phyloP scores from a whole-genome alignment of 2,113 vertebrate species.

The Lamprotornis superbus region DNA sequence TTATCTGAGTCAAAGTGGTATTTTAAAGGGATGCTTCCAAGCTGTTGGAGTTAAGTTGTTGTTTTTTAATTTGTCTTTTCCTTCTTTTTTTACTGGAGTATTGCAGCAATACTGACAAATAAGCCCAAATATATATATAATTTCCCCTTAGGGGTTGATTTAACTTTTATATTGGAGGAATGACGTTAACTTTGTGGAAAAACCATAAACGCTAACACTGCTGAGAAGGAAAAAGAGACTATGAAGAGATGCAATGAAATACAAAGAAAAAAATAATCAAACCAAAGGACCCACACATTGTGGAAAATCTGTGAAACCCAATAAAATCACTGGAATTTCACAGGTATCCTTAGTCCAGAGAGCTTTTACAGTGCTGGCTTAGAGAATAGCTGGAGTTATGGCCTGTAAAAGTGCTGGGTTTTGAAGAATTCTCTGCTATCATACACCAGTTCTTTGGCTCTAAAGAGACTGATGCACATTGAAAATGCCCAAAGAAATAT shows the following conservation, averaged over 20 bases:
- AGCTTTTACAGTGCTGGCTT: neutral
- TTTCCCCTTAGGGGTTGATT: fast-evolving
- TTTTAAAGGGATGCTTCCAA: neutral
- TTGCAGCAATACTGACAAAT: neutral
- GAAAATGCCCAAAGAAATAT: neutral
- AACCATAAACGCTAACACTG: neutral
- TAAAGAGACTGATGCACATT: neutral
- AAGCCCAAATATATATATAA: neutral
- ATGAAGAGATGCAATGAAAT: neutral
- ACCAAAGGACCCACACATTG: neutral
- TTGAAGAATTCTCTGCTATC: neutral
- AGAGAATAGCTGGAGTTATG: neutral
- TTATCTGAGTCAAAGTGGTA: neutral
- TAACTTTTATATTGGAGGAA: neutral
- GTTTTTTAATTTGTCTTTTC: neutral
- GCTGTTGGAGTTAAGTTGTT: neutral
- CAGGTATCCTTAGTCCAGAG: neutral
- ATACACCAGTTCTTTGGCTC: neutral
- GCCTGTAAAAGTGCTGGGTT: neutral
- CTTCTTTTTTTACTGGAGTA: neutral
- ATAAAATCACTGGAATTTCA: neutral
- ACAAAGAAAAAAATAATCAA: neutral
- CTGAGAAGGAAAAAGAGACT: neutral
- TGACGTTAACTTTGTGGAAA: neutral
- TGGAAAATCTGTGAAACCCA: neutral